These are phyloP conservation scores for Cyphomyrus plagiostoma DNA, from an alignment of 2,113 vertebrate species.

Conservation along the genomic window DNA sequence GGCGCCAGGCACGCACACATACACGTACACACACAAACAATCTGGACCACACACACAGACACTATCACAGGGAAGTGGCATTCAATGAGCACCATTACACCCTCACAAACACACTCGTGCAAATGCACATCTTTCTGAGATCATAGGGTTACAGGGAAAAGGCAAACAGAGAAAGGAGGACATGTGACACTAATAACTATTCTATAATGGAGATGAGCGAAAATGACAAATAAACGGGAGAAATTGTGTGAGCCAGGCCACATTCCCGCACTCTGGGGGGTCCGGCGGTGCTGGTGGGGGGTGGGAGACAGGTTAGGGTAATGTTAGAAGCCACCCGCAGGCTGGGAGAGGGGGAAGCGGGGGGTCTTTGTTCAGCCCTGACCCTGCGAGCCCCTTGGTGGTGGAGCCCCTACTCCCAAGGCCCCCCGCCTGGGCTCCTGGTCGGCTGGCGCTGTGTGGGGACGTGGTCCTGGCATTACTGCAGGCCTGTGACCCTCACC, in stretches of 20 bases:
- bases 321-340: not conserved
- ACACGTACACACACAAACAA: not conserved
- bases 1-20: too few relatives aligned
- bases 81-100: not conserved
- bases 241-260: not conserved
- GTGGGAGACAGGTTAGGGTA: not conserved
- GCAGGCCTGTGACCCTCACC: not conserved
- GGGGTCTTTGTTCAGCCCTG: not conserved
- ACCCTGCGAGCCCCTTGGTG: not conserved
- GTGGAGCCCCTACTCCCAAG: not conserved
- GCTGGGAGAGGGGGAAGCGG: not conserved
- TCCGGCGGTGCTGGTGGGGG: not conserved
- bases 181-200: not conserved
- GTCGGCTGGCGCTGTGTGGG: not conserved
- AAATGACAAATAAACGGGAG: not conserved
- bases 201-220: not conserved
- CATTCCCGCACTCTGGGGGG: not conserved
- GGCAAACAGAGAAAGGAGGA: not conserved
- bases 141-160: not conserved
- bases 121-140: constrained; percentile 3
- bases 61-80: not conserved
- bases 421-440: not conserved
- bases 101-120: constrained; percentile 5
- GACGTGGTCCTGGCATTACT: not conserved
- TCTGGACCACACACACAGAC: not conserved